A percentile compares a stretch with the other conserved stretches of the same genome.
These are phyloP conservation scores for Choloepus hoffmanni DNA, from an alignment of 2,113 vertebrate species.

Conservation along the genomic window DNA sequence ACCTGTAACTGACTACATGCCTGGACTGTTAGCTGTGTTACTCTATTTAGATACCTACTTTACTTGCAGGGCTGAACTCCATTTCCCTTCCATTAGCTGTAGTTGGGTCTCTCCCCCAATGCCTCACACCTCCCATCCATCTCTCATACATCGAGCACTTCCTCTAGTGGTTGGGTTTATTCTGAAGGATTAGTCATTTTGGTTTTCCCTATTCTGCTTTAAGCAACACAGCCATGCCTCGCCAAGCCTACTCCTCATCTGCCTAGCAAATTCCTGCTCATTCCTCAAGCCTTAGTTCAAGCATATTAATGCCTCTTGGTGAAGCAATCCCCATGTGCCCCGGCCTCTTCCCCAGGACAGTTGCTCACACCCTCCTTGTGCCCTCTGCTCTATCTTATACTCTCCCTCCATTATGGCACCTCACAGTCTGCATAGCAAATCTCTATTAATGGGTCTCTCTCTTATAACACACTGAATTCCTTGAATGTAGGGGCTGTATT, in stretches of 20 bases:
- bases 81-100: background rate
- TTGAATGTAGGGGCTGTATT: background rate
- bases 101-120: background rate
- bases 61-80: slow-evolving; percentile 21
- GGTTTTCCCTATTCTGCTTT: background rate
- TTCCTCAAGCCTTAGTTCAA: background rate
- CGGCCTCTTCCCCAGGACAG: background rate
- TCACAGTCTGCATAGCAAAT: background rate
- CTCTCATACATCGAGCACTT: background rate
- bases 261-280: background rate
- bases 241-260: background rate
- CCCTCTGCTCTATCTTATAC: background rate
- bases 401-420: background rate
- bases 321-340: background rate
- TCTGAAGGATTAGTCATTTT: background rate
- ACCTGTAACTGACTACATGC: background rate
- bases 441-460: background rate
- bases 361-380: background rate
- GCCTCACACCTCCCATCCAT: background rate
- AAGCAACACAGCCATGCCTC: background rate
- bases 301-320: background rate
- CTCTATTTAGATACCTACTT: background rate
- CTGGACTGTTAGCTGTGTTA: background rate
- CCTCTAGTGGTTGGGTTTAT: background rate
- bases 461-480: background rate